phyloP scores from a whole-genome alignment of 2,888 invertebrate genomes.

The Chirona hameri region DNA sequence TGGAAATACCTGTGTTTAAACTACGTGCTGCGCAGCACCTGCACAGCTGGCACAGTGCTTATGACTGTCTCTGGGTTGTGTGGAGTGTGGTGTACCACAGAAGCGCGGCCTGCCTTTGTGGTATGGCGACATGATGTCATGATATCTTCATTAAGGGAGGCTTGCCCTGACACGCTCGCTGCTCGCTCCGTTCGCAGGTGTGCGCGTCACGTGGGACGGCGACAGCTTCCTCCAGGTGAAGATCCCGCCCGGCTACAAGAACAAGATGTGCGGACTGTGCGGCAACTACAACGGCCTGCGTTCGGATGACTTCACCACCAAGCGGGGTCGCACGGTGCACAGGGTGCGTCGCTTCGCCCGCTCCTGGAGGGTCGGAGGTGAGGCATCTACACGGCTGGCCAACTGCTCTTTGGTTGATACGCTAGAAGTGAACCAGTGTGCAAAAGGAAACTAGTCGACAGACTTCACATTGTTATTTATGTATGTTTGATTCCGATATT shows the following conservation, averaged over 20 bases:
- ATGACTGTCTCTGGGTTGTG: too few relatives aligned
- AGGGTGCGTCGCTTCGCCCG: constrained; percentile 71
- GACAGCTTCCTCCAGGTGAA: constrained; percentile 82
- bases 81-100: too few relatives aligned
- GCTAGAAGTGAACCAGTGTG: too few relatives aligned
- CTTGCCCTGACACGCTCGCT: not conserved
- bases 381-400: constrained; percentile 41
- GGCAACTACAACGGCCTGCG: constrained; percentile 88
- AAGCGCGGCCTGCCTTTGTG: too few relatives aligned
- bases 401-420: too few relatives aligned
- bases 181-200: constrained; percentile 51
- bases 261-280: constrained; percentile 81
- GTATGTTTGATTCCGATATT: too few relatives aligned
- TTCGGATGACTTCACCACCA: constrained; percentile 68
- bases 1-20: too few relatives aligned
- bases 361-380: constrained; percentile 84
- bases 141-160: not conserved
- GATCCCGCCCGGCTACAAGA: constrained; percentile 69
- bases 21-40: too few relatives aligned
- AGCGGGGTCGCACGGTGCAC: constrained; percentile 53
- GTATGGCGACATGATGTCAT: too few relatives aligned
- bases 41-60: too few relatives aligned
- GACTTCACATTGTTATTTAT: too few relatives aligned
- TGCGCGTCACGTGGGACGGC: constrained; percentile 88
- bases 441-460: too few relatives aligned